phyloP scores from a whole-genome alignment of 2,888 invertebrate genomes.

The Baccha elongata region DNA sequence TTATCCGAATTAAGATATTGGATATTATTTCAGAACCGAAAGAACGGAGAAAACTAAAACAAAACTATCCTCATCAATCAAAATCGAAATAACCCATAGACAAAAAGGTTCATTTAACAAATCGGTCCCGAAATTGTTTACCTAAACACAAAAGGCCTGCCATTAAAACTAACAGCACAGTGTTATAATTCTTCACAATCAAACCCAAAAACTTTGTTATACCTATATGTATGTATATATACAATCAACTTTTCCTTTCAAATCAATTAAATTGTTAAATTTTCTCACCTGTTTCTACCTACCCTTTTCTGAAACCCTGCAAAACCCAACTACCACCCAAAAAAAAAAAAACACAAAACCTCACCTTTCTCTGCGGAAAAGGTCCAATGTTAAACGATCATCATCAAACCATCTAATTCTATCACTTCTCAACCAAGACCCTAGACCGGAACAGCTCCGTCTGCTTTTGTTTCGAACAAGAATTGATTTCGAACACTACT shows the following conservation, averaged over 20 bases:
- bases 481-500: slow-evolving; percentile 71
- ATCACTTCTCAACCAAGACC: slow-evolving; percentile 49
- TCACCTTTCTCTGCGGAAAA: slow-evolving; percentile 4
- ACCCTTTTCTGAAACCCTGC: neutral
- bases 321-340: slow-evolving; percentile 18
- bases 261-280: slow-evolving; percentile 64
- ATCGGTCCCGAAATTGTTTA: neutral
- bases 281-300: slow-evolving; percentile 53
- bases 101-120: neutral
- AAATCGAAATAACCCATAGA: slow-evolving; percentile 17
- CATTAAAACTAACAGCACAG: slow-evolving; percentile 56
- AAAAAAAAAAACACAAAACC: neutral
- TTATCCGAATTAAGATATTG: no score
- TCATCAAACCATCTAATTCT: slow-evolving; percentile 70
- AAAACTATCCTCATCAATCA: slow-evolving; percentile 64
- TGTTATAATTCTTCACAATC: slow-evolving; percentile 60
- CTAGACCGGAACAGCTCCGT: slow-evolving; percentile 22
- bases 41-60: slow-evolving; percentile 25
- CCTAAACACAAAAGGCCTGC: slow-evolving; percentile 8
- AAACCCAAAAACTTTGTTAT: slow-evolving; percentile 49
- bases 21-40: neutral
- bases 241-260: slow-evolving; percentile 31
- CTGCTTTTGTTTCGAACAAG: slow-evolving; percentile 42
- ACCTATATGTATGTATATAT: neutral
- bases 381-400: slow-evolving; percentile 66